Percentiles rank a stretch among this genome's conserved stretches.
Evolutionary conservation across 2,888 invertebrate species (phyloP).

Genomic region (Pimpla rufipes): DNA sequence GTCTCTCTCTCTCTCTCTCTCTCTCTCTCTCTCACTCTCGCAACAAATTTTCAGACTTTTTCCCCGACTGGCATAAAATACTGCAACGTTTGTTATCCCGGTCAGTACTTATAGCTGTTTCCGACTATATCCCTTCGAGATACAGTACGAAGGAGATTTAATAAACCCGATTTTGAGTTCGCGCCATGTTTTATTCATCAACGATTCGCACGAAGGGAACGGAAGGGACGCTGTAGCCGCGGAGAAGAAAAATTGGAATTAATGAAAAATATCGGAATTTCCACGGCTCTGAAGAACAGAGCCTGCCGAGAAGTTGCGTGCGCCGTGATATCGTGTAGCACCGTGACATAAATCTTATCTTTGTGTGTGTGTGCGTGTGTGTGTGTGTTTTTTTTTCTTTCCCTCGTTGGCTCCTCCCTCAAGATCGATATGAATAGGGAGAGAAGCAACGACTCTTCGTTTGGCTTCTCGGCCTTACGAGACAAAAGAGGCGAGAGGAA

Average conservation of each 20-base stretch:
- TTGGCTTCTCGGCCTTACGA: slow-evolving; percentile 3
- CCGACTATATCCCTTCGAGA: not conserved
- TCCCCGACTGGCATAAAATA: slow-evolving; percentile 11
- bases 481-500: not conserved
- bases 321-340: slow-evolving; percentile 41
- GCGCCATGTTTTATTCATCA: slow-evolving; percentile 58
- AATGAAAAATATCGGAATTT: slow-evolving; percentile 9
- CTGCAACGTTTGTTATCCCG: slow-evolving; percentile 36
- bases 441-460: slow-evolving; percentile 32
- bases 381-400: slow-evolving; percentile 27
- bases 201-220: slow-evolving; percentile 11
- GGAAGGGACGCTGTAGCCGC: not conserved
- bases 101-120: not conserved
- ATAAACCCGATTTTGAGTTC: slow-evolving; percentile 57
- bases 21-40: not conserved
- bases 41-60: slow-evolving; percentile 40
- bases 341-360: slow-evolving; percentile 45
- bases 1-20: slow-evolving; percentile 5
- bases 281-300: not conserved
- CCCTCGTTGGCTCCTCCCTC: slow-evolving; percentile 11
- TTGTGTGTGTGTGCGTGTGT: too few relatives aligned
- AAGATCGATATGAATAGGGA: slow-evolving; percentile 51
- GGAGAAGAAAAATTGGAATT: not conserved
- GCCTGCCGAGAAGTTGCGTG: slow-evolving; percentile 31
- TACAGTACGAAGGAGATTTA: slow-evolving; percentile 47